Percentiles rank a stretch among this genome's conserved stretches.
Conservation (phyloP, 2,888 invertebrate genomes). For the Heliconius charithonia region DNA sequence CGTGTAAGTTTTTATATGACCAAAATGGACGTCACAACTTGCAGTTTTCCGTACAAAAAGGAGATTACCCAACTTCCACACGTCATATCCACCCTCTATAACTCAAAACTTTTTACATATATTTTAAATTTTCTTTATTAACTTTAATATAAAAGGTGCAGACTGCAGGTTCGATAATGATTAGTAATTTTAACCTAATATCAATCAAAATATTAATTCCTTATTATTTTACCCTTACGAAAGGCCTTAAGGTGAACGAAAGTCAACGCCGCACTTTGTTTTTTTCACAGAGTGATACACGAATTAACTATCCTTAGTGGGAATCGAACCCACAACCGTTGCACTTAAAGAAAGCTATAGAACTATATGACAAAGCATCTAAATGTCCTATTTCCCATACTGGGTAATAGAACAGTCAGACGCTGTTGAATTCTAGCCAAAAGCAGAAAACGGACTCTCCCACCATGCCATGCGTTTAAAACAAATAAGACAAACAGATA, state of each 20-base stretch:
- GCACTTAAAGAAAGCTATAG: no score
- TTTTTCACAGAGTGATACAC: neutral
- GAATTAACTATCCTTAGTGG: neutral
- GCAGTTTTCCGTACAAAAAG: slow-evolving; percentile 21
- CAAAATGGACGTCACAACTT: slow-evolving; percentile 11
- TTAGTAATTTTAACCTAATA: neutral
- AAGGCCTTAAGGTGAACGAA: no score
- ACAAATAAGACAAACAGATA: no score
- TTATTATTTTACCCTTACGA: neutral
- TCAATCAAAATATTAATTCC: neutral
- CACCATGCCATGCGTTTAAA: no score
- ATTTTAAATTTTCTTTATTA: slow-evolving; percentile 10
- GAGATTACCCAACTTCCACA: slow-evolving; percentile 25
- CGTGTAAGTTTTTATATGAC: slow-evolving; percentile 12
- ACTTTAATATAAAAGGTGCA: neutral
- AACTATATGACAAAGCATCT: no score
- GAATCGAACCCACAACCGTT: neutral
- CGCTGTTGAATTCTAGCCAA: no score
- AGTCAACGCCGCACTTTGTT: no score
- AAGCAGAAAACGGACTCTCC: no score
- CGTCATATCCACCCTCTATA: slow-evolving; percentile 24
- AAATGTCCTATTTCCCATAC: no score
- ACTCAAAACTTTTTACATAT: slow-evolving; percentile 18
- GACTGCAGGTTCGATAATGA: neutral
- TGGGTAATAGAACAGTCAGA: no score